These are phyloP conservation scores for Ormyrus pomaceus DNA, from an alignment of 2,888 invertebrate genomes.

Conservation along the genomic window DNA sequence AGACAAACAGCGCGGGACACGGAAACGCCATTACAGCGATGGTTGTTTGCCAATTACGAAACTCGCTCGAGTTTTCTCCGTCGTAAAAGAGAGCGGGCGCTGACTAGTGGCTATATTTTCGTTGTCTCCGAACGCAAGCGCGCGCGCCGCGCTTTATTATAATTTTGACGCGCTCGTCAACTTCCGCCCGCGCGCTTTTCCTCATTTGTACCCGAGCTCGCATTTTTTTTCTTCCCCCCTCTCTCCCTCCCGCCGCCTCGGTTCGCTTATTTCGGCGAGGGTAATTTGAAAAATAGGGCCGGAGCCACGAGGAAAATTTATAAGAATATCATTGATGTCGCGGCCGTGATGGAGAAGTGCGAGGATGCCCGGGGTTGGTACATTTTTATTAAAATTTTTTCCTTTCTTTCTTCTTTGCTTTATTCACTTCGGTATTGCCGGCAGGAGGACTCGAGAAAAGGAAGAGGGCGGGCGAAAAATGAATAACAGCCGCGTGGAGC, in stretches of 20 bases:
- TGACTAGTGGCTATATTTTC: not conserved
- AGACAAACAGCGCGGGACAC: not conserved
- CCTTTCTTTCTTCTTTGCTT: not conserved
- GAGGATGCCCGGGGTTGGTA: not conserved
- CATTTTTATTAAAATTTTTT: constrained; percentile 24
- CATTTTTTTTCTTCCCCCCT: not conserved
- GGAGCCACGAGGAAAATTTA: not conserved
- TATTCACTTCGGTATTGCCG: no score
- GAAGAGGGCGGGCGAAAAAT: not conserved
- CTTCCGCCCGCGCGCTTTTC: not conserved
- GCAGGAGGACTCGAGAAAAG: not conserved
- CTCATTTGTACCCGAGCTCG: not conserved
- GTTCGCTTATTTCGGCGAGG: no score
- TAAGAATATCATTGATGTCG: constrained; percentile 18
- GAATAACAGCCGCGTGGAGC: constrained; percentile 17
- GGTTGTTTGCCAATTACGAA: constrained; percentile 1
- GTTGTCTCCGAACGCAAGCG: not conserved
- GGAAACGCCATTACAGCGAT: not conserved
- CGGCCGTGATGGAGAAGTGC: not conserved
- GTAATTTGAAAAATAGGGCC: not conserved
- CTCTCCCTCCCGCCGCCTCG: no score
- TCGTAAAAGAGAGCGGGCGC: not conserved
- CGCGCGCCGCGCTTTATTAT: constrained; percentile 4
- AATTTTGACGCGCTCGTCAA: constrained; percentile 8
- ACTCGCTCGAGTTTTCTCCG: not conserved